A percentile compares a stretch with the other conserved stretches of the same genome.
Conservation (phyloP, 1,140 invertebrate genomes). For the Pseudomyrmex flavicornis region DNA sequence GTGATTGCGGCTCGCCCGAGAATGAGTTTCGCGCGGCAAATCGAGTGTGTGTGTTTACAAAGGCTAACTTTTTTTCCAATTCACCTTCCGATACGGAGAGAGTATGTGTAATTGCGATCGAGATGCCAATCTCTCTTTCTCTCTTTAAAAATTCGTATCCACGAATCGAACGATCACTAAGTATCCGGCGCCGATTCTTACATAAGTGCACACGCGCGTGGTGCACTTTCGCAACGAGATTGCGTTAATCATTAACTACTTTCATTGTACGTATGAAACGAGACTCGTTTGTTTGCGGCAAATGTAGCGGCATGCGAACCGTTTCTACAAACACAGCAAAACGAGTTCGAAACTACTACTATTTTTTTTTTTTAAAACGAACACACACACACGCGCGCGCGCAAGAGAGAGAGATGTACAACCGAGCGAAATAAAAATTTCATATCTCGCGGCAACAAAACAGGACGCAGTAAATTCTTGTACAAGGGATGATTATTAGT, state of each 20-base stretch:
- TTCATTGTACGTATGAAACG: background rate
- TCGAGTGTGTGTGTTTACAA: conserved; percentile 4
- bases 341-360: conserved; percentile 28
- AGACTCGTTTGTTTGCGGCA: conserved; percentile 9
- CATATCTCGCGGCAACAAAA: conserved; percentile 5
- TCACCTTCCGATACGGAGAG: background rate
- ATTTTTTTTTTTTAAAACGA: background rate
- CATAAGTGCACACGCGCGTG: background rate
- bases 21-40: background rate
- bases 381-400: background rate
- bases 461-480: conserved; percentile 6
- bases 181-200: background rate
- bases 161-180: background rate
- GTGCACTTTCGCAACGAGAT: background rate
- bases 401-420: background rate
- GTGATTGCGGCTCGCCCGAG: background rate
- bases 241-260: background rate
- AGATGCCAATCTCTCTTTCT: background rate
- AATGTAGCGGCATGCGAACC: background rate
- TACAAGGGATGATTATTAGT: conserved; percentile 38
- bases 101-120: background rate
- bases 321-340: conserved; percentile 8
- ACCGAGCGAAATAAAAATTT: conserved; percentile 37
- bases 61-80: conserved; percentile 19
- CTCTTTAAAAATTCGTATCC: conserved; percentile 7